Evolutionary conservation across 2,888 invertebrate genomes (phyloP).

Genomic region (Eremobia ochroleuca): DNA sequence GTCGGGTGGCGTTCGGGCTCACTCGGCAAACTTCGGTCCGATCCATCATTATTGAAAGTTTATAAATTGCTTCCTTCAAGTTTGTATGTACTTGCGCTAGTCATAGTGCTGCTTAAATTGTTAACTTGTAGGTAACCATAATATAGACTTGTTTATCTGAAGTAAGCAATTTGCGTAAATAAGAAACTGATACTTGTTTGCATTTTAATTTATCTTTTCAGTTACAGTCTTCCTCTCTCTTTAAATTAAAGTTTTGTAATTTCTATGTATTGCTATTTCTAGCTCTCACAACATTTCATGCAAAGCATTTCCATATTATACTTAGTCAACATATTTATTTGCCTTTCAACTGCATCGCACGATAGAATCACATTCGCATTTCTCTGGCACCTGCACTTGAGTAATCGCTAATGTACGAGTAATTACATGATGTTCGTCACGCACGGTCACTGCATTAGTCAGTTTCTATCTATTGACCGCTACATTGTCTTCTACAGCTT

Average conservation of each 20-base stretch:
- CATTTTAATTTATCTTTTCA: conserved; percentile 2
- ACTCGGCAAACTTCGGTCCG: conserved; percentile 73
- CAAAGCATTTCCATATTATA: background rate
- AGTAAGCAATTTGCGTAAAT: conserved; percentile 23
- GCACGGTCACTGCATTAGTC: conserved; percentile 8
- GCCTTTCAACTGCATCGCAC: background rate
- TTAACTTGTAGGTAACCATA: conserved; percentile 59
- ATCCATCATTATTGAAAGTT: conserved; percentile 89
- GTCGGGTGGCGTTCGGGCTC: conserved; percentile 69
- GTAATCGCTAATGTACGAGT: conserved; percentile 22
- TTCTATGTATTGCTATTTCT: background rate
- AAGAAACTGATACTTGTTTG: conserved; percentile 19
- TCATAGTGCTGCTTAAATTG: conserved; percentile 66
- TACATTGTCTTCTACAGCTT: conserved; percentile 12
- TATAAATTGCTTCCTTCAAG: conserved; percentile 87
- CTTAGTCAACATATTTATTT: conserved; percentile 11
- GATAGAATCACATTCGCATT: conserved; percentile 26
- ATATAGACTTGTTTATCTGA: conserved; percentile 45
- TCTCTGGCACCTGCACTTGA: conserved; percentile 1
- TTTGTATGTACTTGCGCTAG: conserved; percentile 74
- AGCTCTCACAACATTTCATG: background rate
- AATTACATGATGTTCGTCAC: conserved; percentile 31
- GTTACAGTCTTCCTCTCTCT: background rate
- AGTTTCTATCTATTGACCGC: conserved; percentile 29
- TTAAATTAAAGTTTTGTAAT: background rate